Evolutionary conservation across 2,113 vertebrate species (phyloP), one percentile per base, ranked within the genome.

Genomic region (Sterna hirundo): DNA sequence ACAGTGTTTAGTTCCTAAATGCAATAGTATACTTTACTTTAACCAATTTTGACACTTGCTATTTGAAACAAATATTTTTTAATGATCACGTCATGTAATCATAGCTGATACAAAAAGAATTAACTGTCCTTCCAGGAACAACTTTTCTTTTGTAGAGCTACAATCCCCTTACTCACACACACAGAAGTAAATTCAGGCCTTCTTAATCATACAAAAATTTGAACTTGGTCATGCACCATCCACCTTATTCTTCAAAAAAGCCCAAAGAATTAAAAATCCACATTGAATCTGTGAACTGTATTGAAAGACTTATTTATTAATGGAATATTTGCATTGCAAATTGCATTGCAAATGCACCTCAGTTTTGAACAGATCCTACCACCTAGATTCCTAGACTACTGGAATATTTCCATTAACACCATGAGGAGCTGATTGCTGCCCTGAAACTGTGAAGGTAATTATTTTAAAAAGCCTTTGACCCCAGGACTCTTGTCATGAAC

Each of bases 391-490:
- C 22, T 26, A 64, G 18, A 14, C 12, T 55, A 34, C 17, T 26
- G 15, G 5, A 78, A 34, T 83, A 62, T 83, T 93, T 86, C 19
- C 12, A 54, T 75, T 82, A 89, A 34, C 34, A 52, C 32, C n/a
- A 22, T 1, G 4, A 89, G 78, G 71, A 71, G 14, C 13, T 77
- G 40, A 40, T 30, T 61, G n/a, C 19, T 90, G 15, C 34, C 61
- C 49, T 46, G 26, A 87, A 94, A 83, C 21, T 69, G 16, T 61
- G 38, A 66, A 85, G n/a, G 65, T 65, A 92, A 94, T 91, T 86
- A 82, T 65, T 92, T 82, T 65, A 15, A 76, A 79, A 94, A 91
- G 10, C 57, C 86, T 95, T 94, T 92, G 88, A 96, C 58, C 40
- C 21, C 36, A 91, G 44, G 77, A 57, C 57, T 79, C 19, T 57